Evolutionary conservation across 2,113 vertebrate species (phyloP).

Genomic region (Onychorhynchus coronatus): DNA sequence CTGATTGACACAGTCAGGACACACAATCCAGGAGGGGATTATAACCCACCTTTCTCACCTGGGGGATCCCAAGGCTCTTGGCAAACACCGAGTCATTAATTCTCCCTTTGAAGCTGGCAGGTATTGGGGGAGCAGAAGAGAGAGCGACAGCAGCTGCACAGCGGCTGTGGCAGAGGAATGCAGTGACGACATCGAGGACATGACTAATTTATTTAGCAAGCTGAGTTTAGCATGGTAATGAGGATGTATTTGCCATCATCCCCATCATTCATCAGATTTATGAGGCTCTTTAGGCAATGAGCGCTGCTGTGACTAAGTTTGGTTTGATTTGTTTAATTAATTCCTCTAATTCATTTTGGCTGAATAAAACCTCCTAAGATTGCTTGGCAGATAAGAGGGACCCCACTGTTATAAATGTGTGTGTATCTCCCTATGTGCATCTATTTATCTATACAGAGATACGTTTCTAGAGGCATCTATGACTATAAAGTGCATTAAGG

Average conservation of each 20-base stretch:
- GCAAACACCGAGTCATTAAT: conserved; percentile 47
- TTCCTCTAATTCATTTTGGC: conserved; percentile 48
- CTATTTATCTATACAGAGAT: not conserved
- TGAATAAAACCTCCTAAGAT: not conserved
- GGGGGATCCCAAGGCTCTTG: conserved; percentile 30
- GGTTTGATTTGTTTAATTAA: conserved; percentile 62
- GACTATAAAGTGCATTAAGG: not conserved
- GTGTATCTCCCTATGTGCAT: not conserved
- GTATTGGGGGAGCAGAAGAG: conserved; percentile 6
- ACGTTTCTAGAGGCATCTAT: not conserved
- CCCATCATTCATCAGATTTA: conserved; percentile 62
- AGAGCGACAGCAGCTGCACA: not conserved
- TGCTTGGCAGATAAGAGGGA: conserved; percentile 8
- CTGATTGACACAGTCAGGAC: not conserved
- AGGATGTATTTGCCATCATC: conserved; percentile 66
- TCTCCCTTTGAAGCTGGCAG: conserved; percentile 50
- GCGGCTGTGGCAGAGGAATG: conserved; percentile 10
- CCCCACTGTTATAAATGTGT: not conserved
- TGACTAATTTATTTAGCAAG: conserved; percentile 65
- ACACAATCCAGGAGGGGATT: not conserved
- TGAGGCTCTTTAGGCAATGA: conserved; percentile 50
- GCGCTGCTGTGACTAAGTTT: conserved; percentile 48
- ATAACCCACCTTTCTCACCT: conserved; percentile 44
- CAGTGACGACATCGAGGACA: conserved; percentile 34
- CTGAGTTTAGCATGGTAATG: conserved; percentile 70